Conservation (phyloP, 30 jellyfish, hydroid and myxozoan species). For the Clytia hemisphaerica region DNA sequence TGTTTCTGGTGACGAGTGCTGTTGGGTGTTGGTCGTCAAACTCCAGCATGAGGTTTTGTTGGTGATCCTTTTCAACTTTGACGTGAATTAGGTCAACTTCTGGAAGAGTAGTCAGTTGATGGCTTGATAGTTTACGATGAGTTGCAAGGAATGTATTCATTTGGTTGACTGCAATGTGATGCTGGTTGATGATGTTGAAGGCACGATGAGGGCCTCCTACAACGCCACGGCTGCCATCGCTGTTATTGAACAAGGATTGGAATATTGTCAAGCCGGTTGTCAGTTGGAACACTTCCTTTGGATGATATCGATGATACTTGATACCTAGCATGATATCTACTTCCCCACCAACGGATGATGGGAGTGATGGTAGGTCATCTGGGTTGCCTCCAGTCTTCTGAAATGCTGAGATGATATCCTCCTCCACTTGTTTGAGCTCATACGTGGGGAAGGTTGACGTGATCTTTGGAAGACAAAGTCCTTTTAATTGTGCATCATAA, state of each 20-base stretch:
- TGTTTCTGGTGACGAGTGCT: background rate
- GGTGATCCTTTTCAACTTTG: too few relatives aligned
- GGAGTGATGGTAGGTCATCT: background rate
- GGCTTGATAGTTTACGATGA: too few relatives aligned
- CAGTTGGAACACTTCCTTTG: background rate
- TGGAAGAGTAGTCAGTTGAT: too few relatives aligned
- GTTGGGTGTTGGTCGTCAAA: too few relatives aligned
- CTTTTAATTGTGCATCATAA: background rate
- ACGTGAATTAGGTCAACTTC: too few relatives aligned
- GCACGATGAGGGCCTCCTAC: background rate
- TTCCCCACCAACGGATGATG: background rate
- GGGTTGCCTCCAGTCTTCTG: background rate
- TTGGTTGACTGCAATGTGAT: background rate
- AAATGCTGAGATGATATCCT: background rate
- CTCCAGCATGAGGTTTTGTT: too few relatives aligned
- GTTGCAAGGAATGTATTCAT: too few relatives aligned
- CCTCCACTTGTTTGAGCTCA: background rate
- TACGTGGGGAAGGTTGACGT: background rate
- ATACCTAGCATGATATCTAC: background rate
- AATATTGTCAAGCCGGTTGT: background rate
- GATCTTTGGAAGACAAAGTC: background rate
- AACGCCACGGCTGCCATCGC: background rate
- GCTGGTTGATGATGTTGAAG: background rate
- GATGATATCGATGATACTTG: background rate
- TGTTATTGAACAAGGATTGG: background rate